Evolutionary conservation across 1,140 invertebrate genomes (phyloP).

Genomic region (Magallana angulata): DNA sequence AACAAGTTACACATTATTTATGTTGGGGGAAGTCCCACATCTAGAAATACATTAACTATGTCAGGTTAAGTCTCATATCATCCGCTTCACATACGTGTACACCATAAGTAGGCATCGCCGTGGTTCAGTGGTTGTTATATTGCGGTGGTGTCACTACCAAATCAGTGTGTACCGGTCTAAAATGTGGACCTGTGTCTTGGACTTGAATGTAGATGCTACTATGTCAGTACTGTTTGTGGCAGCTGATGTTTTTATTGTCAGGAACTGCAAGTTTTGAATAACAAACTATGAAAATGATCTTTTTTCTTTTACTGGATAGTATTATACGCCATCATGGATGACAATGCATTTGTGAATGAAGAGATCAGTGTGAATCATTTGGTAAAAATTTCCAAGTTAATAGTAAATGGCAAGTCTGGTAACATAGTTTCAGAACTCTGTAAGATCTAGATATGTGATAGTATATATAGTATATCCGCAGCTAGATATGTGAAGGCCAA

Average conservation of each 20-base stretch:
- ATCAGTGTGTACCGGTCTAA: background rate
- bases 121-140: background rate
- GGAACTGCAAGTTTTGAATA: background rate
- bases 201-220: background rate
- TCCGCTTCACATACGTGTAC: background rate
- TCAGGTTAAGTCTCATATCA: background rate
- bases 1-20: too few relatives aligned
- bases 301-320: background rate
- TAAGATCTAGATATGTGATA: too few relatives aligned
- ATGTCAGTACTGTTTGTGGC: background rate
- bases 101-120: background rate
- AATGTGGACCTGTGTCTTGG: background rate
- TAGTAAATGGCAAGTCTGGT: background rate
- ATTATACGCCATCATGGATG: too few relatives aligned
- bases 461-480: too few relatives aligned
- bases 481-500: too few relatives aligned
- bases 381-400: too few relatives aligned
- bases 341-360: too few relatives aligned
- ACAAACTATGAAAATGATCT: background rate
- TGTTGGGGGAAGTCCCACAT: too few relatives aligned
- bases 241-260: conserved; percentile 22
- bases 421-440: too few relatives aligned
- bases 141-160: too few relatives aligned
- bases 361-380: too few relatives aligned
- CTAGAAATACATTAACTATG: too few relatives aligned